Evolutionary conservation across 2,797 vertebrate genomes (phyloP).

Genomic region (Typhlichthys subterraneus): DNA sequence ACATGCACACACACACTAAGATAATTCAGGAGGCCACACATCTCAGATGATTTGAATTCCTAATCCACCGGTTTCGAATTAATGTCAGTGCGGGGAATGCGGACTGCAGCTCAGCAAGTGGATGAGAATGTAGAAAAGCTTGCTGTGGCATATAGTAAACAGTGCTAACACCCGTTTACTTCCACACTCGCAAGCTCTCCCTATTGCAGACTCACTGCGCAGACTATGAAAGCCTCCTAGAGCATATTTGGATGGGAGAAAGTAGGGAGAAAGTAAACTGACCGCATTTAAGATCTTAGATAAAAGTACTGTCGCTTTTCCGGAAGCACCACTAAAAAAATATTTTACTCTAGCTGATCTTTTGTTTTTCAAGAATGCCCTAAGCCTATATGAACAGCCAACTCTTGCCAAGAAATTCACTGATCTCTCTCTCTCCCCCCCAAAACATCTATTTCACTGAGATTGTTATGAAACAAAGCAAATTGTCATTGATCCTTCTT

Average conservation of each 20-base stretch:
- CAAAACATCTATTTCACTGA: slow-evolving; percentile 42
- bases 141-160: slow-evolving; percentile 49
- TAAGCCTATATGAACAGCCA: slow-evolving; percentile 35
- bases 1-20: no score
- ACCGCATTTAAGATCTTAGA: slow-evolving; percentile 26
- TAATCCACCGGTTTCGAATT: slow-evolving; percentile 20
- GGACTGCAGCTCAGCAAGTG: slow-evolving; percentile 21
- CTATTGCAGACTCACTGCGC: slow-evolving; percentile 14
- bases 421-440: slow-evolving; percentile 4
- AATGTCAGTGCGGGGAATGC: slow-evolving; percentile 39
- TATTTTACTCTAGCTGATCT: slow-evolving; percentile 32
- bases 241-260: slow-evolving; percentile 23
- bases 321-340: slow-evolving; percentile 25
- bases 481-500: slow-evolving; percentile 38
- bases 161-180: slow-evolving; percentile 7
- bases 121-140: slow-evolving; percentile 54
- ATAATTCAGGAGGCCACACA: slow-evolving; percentile 19
- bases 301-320: slow-evolving; percentile 15
- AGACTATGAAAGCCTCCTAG: slow-evolving; percentile 18
- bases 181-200: neutral
- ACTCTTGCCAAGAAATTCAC: slow-evolving; percentile 47
- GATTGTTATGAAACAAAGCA: slow-evolving; percentile 47
- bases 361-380: slow-evolving; percentile 52
- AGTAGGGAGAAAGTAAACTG: slow-evolving; percentile 16
- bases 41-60: slow-evolving; percentile 40